These are phyloP conservation scores for Amphimedon queenslandica DNA, from an alignment of 37 sponge, comb jelly and placozoan genomes.

Conservation along the genomic window DNA sequence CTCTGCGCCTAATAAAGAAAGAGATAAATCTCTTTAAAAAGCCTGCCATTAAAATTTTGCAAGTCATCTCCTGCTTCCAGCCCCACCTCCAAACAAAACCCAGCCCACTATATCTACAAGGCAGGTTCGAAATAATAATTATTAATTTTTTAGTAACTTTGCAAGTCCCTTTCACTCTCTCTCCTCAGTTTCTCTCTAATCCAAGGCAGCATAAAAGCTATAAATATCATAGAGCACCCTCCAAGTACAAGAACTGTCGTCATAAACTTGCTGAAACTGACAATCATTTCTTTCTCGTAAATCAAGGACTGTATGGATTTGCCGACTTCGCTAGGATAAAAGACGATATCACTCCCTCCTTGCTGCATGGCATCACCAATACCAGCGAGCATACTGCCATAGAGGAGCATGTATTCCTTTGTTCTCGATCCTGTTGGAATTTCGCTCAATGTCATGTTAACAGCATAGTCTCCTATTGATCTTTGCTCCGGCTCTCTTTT, in stretches of 20 bases:
- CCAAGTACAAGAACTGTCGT: constrained; percentile 37
- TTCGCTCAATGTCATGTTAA: constrained; percentile 37
- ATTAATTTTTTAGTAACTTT: too few species aligned
- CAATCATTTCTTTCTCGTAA: constrained; percentile 43
- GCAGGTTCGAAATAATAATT: too few species aligned
- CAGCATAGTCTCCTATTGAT: constrained; percentile 48
- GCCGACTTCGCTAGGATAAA: constrained; percentile 46
- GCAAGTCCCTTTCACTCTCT: too few species aligned
- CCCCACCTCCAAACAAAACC: not conserved
- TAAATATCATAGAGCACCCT: constrained; percentile 52
- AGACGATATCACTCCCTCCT: constrained; percentile 19
- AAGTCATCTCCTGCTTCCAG: too few species aligned
- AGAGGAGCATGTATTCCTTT: constrained; percentile 48
- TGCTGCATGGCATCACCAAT: constrained; percentile 45
- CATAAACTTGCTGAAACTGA: constrained; percentile 23
- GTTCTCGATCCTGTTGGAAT: constrained; percentile 56
- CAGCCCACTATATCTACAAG: not conserved
- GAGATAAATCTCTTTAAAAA: too few species aligned
- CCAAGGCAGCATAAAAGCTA: constrained; percentile 5
- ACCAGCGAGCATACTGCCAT: constrained; percentile 54
- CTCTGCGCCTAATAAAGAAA: too few species aligned
- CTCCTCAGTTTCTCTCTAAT: too few species aligned
- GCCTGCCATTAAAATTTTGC: too few species aligned
- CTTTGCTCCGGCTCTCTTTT: constrained; percentile 37
- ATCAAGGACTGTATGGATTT: constrained; percentile 32